Evolutionary conservation across 2,888 invertebrate species (phyloP).

Genomic region (Netelia inedita): DNA sequence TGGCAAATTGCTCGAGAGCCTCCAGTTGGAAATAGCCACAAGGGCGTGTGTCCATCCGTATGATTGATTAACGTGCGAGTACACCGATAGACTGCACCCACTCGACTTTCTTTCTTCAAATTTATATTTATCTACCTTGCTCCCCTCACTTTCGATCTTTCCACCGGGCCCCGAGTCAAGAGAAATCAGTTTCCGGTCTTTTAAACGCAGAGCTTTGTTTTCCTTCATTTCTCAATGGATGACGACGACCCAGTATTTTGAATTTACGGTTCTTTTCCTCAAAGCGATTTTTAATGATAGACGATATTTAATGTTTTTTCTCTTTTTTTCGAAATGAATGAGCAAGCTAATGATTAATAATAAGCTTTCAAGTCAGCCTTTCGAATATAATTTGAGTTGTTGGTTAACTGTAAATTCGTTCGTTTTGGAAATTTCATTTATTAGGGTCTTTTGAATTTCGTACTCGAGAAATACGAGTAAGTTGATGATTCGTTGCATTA

Average conservation of each 20-base stretch:
- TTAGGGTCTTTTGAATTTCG: no score
- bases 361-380: background rate
- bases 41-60: slow-evolving; percentile 60
- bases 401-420: no score
- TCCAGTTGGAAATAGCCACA: slow-evolving; percentile 56
- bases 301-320: background rate
- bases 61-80: slow-evolving; percentile 81
- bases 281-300: background rate
- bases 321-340: background rate
- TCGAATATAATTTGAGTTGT: no score
- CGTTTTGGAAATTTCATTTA: no score
- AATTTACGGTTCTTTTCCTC: background rate
- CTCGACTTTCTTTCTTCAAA: slow-evolving; percentile 17
- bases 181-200: background rate
- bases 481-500: background rate
- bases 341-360: background rate
- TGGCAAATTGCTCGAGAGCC: slow-evolving; percentile 76
- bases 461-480: no score
- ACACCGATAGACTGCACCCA: slow-evolving; percentile 71
- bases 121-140: slow-evolving; percentile 15
- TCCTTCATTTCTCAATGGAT: background rate
- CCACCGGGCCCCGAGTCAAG: slow-evolving; percentile 17
- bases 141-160: slow-evolving; percentile 39
- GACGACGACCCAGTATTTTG: background rate
- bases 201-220: background rate